These are phyloP conservation scores for Nymphalis urticae DNA, from an alignment of 2,888 invertebrate species.

Conservation along the genomic window DNA sequence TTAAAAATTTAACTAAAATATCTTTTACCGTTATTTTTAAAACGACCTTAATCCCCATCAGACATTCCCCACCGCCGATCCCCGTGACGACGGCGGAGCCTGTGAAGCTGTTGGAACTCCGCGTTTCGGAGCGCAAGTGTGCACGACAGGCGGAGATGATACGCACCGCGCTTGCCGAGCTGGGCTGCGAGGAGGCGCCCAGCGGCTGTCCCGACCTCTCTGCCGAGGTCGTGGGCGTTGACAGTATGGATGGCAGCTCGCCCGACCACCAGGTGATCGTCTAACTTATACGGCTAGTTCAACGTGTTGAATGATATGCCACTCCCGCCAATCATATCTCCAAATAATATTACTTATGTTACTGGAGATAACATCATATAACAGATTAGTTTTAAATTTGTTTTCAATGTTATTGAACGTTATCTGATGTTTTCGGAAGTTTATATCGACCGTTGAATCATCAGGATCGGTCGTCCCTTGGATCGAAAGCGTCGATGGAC, in stretches of 20 bases:
- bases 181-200: conserved; percentile 93
- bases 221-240: conserved; percentile 85
- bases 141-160: conserved; percentile 91
- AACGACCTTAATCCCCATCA: conserved; percentile 33
- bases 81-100: conserved; percentile 76
- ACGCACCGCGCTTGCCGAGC: conserved; percentile 90
- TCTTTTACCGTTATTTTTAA: too few relatives aligned
- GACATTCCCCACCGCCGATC: conserved; percentile 77
- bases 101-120: conserved; percentile 89
- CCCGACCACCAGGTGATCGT: conserved; percentile 84
- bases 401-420: too few relatives aligned
- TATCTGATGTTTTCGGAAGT: not conserved
- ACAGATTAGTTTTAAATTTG: too few relatives aligned
- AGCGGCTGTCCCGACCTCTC: conserved; percentile 92
- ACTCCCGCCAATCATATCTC: too few relatives aligned
- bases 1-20: too few relatives aligned
- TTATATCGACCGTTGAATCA: conserved; percentile 44
- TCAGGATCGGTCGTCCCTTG: conserved; percentile 80
- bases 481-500: conserved; percentile 76
- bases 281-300: too few relatives aligned
- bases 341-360: too few relatives aligned
- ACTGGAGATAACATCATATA: too few relatives aligned
- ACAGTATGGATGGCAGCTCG: conserved; percentile 83
- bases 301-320: too few relatives aligned
- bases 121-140: conserved; percentile 91